Conservation (phyloP, 2,888 invertebrate species). For the Epirrita christyi region DNA sequence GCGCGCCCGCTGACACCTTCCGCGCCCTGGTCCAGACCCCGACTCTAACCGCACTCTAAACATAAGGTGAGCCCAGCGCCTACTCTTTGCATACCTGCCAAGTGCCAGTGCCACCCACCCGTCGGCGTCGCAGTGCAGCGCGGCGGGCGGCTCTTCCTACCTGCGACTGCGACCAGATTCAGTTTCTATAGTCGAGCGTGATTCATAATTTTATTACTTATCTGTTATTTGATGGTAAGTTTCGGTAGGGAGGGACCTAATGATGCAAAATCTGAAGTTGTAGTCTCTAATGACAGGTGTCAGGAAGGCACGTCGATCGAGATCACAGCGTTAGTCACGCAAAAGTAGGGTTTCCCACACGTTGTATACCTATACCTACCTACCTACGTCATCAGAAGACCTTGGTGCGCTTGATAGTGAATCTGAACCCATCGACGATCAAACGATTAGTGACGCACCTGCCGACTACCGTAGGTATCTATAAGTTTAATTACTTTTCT, state of each 20-base stretch:
- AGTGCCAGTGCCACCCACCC: too few relatives aligned
- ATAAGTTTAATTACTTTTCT: slow-evolving; percentile 23
- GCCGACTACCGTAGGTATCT: slow-evolving; percentile 8
- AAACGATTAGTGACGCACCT: slow-evolving; percentile 20
- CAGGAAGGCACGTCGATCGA: slow-evolving; percentile 1
- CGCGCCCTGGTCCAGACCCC: slow-evolving; percentile 52
- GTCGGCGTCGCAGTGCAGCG: too few relatives aligned
- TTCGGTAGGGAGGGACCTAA: too few relatives aligned
- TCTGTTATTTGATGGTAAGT: too few relatives aligned
- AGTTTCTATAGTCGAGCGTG: not conserved
- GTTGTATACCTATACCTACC: too few relatives aligned
- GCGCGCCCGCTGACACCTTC: slow-evolving; percentile 53
- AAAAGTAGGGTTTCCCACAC: slow-evolving; percentile 17
- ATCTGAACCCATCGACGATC: slow-evolving; percentile 19
- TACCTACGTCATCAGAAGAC: slow-evolving; percentile 12
- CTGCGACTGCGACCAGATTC: too few relatives aligned
- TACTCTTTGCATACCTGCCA: too few relatives aligned
- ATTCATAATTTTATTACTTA: too few relatives aligned
- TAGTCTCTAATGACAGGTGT: not conserved
- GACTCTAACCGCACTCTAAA: slow-evolving; percentile 43
- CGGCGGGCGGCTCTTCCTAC: too few relatives aligned
- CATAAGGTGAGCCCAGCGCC: slow-evolving; percentile 58
- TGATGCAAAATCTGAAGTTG: not conserved
- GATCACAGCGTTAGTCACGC: slow-evolving; percentile 11
- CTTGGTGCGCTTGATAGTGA: slow-evolving; percentile 13